Evolutionary conservation across 2,113 vertebrate species (phyloP), one percentile per base, ranked within the genome.

Genomic region (Poeciliopsis turrubarensis): DNA sequence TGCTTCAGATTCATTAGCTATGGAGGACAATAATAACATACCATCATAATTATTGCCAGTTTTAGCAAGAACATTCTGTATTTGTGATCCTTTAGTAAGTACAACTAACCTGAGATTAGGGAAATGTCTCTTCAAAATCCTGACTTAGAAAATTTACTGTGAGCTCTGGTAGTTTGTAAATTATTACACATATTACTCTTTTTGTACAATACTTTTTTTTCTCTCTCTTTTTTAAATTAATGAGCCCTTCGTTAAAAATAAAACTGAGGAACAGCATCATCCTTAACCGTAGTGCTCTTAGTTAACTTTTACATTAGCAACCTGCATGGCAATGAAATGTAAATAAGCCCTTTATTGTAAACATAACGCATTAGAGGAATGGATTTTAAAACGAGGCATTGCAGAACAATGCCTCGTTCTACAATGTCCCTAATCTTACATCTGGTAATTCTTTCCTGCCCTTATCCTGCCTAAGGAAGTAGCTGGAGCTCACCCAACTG

Each of bases 1-100:
- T 90, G 89, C 91, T 90, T 78, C 83, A 81, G 87, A 91, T 89
- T 90, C 79, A 89, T 90, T 91, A 91, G 68, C 79, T 86, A 79
- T 76, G 70, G 65, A 78, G 79, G 79, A 77, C 82, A 85, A 86
- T 88, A 83, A 90, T 31, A 31, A 31, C 84, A 86, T 91, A 77
- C 80, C 80, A 78, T 15, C 39, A 1, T 85, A 77, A 89, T 90
- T 80, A 89, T 87, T 80, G 79, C 73, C 78, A 86, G 70, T 72
- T 70, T 69, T 34, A 72, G 80, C 68, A 79, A 85, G 78, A 84
- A 83, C 75, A 78, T 60, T 80, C 67, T 82, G 75, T 79, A 70
- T 81, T 69, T 78, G 82, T 67, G 41, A 68, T 70, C 74, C 73
- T 86, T 85, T 86, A 88, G 89, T 78, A 87, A 81, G 82, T 79